Conservation (phyloP, 2,113 vertebrate species). For the Ciconia maguari region DNA sequence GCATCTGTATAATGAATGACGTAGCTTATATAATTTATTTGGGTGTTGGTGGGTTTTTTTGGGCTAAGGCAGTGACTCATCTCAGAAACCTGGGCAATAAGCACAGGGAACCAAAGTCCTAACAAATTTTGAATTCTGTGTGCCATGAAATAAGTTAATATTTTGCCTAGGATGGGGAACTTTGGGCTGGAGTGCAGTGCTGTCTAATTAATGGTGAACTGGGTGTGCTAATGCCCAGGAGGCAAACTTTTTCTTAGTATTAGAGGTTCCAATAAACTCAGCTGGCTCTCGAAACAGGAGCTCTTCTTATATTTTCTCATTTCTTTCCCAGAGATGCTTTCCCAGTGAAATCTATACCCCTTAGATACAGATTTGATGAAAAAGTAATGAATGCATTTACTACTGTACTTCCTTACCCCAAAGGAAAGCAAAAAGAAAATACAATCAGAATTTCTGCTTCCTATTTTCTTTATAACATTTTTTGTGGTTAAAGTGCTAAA, state of each 20-base stretch:
- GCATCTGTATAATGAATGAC: rapidly evolving
- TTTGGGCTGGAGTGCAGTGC: background rate
- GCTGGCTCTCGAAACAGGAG: background rate
- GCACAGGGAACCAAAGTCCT: background rate
- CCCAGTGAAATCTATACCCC: background rate
- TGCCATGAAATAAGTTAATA: background rate
- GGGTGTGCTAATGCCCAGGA: background rate
- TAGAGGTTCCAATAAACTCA: background rate
- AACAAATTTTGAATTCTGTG: background rate
- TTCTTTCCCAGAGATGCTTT: background rate
- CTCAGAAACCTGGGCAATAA: background rate
- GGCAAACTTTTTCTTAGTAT: background rate
- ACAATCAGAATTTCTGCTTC: background rate
- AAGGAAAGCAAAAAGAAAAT: background rate
- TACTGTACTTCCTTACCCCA: background rate
- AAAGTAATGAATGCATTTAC: background rate
- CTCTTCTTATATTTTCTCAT: background rate
- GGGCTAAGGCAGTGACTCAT: rapidly evolving
- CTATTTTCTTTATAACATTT: background rate
- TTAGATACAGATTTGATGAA: background rate
- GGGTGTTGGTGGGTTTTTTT: too few relatives aligned
- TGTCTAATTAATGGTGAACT: background rate
- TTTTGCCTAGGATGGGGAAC: background rate
- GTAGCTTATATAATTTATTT: background rate
- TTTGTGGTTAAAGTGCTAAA: background rate